phyloP scores from a whole-genome alignment of 2,797 vertebrate species.

The Tapera naevia region DNA sequence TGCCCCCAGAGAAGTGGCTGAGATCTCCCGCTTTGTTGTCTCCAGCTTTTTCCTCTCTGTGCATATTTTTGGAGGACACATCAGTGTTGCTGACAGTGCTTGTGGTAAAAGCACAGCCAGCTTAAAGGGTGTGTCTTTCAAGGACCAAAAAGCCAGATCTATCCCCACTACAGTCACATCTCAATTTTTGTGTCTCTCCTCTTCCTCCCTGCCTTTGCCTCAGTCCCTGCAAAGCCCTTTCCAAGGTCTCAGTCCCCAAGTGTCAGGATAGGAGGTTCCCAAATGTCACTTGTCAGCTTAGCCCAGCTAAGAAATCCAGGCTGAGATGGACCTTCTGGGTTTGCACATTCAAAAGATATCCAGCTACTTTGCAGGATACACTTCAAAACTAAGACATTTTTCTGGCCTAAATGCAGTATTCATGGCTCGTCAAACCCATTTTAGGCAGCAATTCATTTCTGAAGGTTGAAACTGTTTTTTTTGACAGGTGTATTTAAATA shows the following conservation, averaged over 20 bases:
- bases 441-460: neutral
- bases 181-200: accelerated
- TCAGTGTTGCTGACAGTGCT: neutral
- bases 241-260: neutral
- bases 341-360: accelerated
- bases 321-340: neutral
- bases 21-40: neutral
- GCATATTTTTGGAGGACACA: neutral
- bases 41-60: neutral
- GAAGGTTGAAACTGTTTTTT: neutral
- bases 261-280: neutral
- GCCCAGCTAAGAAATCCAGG: accelerated
- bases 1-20: neutral
- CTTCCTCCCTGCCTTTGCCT: neutral
- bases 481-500: neutral
- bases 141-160: neutral
- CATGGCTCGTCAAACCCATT: neutral
- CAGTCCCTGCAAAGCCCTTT: neutral
- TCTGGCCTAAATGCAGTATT: neutral
- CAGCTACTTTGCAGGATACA: neutral
- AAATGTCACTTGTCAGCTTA: neutral
- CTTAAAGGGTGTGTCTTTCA: neutral
- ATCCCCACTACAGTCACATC: accelerated
- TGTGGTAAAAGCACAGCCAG: neutral
- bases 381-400: neutral